Base-by-base conservation (phyloP, 2,113 vertebrate species). In the Dascyllus trimaculatus region DNA sequence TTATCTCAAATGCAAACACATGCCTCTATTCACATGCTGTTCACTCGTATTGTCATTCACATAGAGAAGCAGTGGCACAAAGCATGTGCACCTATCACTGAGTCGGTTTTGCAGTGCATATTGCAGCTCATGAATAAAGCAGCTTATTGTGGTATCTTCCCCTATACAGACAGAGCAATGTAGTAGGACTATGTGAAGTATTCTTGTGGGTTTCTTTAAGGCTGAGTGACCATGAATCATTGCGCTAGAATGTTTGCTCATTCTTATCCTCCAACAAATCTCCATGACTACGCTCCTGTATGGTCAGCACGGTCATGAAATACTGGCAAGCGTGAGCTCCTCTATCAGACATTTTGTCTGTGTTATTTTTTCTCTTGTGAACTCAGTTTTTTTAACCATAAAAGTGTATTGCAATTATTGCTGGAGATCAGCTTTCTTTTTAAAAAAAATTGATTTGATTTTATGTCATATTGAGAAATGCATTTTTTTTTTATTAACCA, bases 201-300 rank as follows among this genome's bases (percentile, higher is more conserved):
- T 88, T 78, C 85, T 56, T 29, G 60, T 75, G 79, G 85, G 73
- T 87, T 78, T 75, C 73, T 85, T 81, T 73, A 85, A 85, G 67
- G 62, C 52, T 4, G 53, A 75, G 67, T 75, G 83, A 35, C 68
- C 66, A 32, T 90, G 72, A 91, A 85, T 89, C 84, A 80, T 46
- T 25, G 59, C 65, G 38, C 51, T 3, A 70, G 52, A 79, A 56
- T 91, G 88, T 92, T 91, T 93, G 82, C 77, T 87, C 75, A 53
- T 43, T 51, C 68, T 81, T 69, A 70, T 80, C 56, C 80, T 59
- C 70, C 58, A 35, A 65, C 78, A 81, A 63, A 80, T 81, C 82
- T 80, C 87, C 71, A 79, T 78, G 81, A 26, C 82, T 3, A 80
- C 81, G 15, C 66, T 81, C 62, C 58, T 24, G 54, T 52, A 35